These are phyloP conservation scores for Helobdella robusta DNA, from an alignment of 2,888 invertebrate genomes.

Conservation along the genomic window DNA sequence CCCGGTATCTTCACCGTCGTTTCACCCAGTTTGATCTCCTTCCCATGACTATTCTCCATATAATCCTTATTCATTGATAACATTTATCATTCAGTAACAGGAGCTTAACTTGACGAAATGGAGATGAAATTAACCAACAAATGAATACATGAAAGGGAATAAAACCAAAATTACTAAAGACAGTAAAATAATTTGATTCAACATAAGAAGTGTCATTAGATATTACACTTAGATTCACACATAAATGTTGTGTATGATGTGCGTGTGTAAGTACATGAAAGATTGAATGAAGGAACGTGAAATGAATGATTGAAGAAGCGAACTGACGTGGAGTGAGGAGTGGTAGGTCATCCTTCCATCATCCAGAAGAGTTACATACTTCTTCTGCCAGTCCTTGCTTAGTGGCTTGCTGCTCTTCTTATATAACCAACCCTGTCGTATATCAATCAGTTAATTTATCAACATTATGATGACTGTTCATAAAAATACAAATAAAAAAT, in stretches of 20 bases:
- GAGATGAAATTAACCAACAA: no score
- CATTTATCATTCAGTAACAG: no score
- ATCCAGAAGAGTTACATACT: constrained; percentile 56
- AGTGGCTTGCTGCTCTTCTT: constrained; percentile 75
- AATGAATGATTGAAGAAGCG: not conserved
- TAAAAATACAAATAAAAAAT: not conserved
- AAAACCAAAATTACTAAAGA: no score
- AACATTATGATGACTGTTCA: not conserved
- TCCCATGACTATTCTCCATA: constrained; percentile 28
- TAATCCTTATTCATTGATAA: no score
- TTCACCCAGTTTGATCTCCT: constrained; percentile 27
- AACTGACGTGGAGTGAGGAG: constrained; percentile 23
- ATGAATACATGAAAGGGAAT: no score
- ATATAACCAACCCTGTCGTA: constrained; percentile 75
- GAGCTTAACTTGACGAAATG: no score
- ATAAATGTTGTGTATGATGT: no score
- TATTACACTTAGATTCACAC: no score
- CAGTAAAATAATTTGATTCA: no score
- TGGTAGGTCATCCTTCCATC: constrained; percentile 28
- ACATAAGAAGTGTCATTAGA: no score
- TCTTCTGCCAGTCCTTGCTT: constrained; percentile 98
- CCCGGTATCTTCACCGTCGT: constrained; percentile 30
- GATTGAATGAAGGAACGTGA: no score
- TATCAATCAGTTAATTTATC: not conserved
- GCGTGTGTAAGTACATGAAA: no score